Evolutionary conservation across 2,113 vertebrate genomes (phyloP).

Genomic region (Zootoca vivipara): DNA sequence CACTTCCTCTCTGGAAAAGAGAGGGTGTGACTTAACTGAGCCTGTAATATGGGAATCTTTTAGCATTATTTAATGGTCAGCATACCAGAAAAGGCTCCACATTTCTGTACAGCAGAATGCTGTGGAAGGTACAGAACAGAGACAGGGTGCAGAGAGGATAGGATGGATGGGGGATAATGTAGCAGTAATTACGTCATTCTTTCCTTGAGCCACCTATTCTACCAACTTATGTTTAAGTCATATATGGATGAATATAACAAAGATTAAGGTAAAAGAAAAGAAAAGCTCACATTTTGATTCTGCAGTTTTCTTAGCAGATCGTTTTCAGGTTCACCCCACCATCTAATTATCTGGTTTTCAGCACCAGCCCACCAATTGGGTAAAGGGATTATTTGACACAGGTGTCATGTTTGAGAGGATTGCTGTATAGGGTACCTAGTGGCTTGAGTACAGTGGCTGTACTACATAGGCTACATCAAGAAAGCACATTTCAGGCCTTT

Average conservation of each 20-base stretch:
- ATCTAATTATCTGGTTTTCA: not conserved
- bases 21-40: too few species aligned
- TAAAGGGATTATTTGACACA: not conserved
- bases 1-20: too few species aligned
- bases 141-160: not conserved
- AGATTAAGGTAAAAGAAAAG: too few species aligned
- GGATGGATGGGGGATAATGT: not conserved
- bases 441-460: not conserved
- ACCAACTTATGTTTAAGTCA: not conserved
- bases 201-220: not conserved
- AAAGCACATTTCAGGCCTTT: not conserved
- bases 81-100: not conserved
- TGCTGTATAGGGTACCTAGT: not conserved
- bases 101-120: not conserved
- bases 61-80: not conserved
- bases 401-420: not conserved
- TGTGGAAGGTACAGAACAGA: not conserved
- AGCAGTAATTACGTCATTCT: not conserved
- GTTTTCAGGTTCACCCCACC: not conserved
- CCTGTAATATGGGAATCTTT: not conserved
- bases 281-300: not conserved
- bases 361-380: not conserved
- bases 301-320: not conserved
- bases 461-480: not conserved
- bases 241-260: not conserved